Evolutionary conservation across 2,888 invertebrate species (phyloP).

Genomic region (Platerodrilus igneus): DNA sequence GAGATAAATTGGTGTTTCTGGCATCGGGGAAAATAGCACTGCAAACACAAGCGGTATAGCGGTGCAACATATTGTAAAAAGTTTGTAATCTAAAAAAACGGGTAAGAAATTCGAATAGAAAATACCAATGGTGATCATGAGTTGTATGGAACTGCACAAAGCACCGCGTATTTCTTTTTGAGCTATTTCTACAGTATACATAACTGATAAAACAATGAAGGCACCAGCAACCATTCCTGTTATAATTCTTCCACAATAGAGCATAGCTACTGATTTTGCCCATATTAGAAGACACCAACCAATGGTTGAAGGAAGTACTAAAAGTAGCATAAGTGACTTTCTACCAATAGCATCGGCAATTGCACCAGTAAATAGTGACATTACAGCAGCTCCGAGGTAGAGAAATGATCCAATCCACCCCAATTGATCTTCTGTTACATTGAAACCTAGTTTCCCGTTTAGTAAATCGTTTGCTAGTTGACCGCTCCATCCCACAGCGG

Average conservation of each 20-base stretch:
- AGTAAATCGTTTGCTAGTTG: slow-evolving; percentile 51
- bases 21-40: slow-evolving; percentile 68
- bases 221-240: slow-evolving; percentile 70
- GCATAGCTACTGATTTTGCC: slow-evolving; percentile 56
- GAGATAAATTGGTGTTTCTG: slow-evolving; percentile 74
- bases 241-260: slow-evolving; percentile 60
- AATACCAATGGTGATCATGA: slow-evolving; percentile 76
- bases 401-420: slow-evolving; percentile 66
- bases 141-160: slow-evolving; percentile 76
- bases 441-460: slow-evolving; percentile 53
- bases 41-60: slow-evolving; percentile 63
- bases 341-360: slow-evolving; percentile 65
- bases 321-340: slow-evolving; percentile 59
- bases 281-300: slow-evolving; percentile 69
- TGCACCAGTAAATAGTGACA: slow-evolving; percentile 65
- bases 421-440: slow-evolving; percentile 50
- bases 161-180: slow-evolving; percentile 74
- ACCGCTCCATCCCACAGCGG: slow-evolving; percentile 70
- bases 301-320: slow-evolving; percentile 60
- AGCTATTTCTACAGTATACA: slow-evolving; percentile 78
- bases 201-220: slow-evolving; percentile 72
- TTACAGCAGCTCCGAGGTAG: slow-evolving; percentile 64
- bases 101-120: slow-evolving; percentile 68
- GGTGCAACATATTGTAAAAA: slow-evolving; percentile 60
- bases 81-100: slow-evolving; percentile 52